A percentile compares a stretch with the other conserved stretches of the same genome.
Conservation (phyloP, 2,888 invertebrate genomes). For the Mythimna impura region DNA sequence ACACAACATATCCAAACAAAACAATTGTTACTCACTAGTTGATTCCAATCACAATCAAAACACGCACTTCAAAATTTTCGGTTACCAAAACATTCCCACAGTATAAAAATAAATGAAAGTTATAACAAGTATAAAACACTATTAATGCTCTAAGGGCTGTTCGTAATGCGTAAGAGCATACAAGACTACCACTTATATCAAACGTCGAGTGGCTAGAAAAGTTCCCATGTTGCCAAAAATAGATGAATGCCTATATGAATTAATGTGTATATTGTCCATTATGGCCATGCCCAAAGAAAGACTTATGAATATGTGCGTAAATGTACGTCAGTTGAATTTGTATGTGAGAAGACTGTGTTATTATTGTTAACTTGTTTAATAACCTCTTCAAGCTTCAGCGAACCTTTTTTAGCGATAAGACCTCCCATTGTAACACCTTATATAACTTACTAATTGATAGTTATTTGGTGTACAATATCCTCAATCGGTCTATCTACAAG, state of each 20-base stretch:
- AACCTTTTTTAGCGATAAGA: constrained; percentile 17
- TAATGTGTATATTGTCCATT: constrained; percentile 54
- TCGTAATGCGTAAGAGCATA: constrained; percentile 56
- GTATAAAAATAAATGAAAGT: constrained; percentile 70
- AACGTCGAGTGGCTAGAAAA: constrained; percentile 68
- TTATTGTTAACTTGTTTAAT: constrained; percentile 18
- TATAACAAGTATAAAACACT: constrained; percentile 67
- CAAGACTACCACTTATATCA: constrained; percentile 62
- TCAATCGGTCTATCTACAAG: background rate
- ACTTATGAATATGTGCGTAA: constrained; percentile 41
- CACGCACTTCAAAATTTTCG: constrained; percentile 53
- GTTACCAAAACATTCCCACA: constrained; percentile 69
- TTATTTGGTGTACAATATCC: constrained; percentile 8
- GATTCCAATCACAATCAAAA: constrained; percentile 52
- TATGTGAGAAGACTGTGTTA: constrained; percentile 34
- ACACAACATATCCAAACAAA: constrained; percentile 33
- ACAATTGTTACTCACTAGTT: constrained; percentile 29
- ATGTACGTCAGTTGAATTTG: constrained; percentile 26
- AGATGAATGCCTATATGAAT: constrained; percentile 60
- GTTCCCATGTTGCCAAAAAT: constrained; percentile 75
- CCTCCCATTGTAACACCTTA: constrained; percentile 32
- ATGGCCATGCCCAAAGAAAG: constrained; percentile 57
- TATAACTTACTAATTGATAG: background rate
- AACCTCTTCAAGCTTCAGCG: constrained; percentile 1
- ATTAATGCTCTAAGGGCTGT: constrained; percentile 62